Evolutionary conservation across 2,888 invertebrate genomes (phyloP).

Genomic region (Lingula anatina): DNA sequence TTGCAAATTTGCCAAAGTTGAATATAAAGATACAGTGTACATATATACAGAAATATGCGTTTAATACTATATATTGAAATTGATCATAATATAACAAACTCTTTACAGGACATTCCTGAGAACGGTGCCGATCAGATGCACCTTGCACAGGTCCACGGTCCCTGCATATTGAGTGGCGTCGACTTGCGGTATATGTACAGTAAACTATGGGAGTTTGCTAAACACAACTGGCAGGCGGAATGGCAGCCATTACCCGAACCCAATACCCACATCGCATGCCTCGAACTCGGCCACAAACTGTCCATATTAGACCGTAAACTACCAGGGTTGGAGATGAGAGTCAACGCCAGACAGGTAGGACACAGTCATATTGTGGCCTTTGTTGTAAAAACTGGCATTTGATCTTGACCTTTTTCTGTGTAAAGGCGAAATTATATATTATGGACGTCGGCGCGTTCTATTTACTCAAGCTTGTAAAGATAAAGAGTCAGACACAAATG

Average conservation of each 20-base stretch:
- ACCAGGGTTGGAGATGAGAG: conserved; percentile 59
- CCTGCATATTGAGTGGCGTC: conserved; percentile 58
- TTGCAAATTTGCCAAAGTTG: too few relatives aligned
- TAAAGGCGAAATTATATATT: background rate
- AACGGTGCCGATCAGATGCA: conserved; percentile 85
- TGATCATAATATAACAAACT: too few relatives aligned
- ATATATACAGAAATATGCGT: too few relatives aligned
- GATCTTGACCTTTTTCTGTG: background rate
- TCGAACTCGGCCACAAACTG: conserved; percentile 64
- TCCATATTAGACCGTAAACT: conserved; percentile 59
- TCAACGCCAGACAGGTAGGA: conserved; percentile 64
- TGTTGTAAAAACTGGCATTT: background rate
- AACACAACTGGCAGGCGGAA: conserved; percentile 62
- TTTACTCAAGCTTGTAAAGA: too few relatives aligned
- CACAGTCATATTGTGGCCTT: background rate
- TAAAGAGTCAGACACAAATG: too few relatives aligned
- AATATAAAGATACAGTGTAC: too few relatives aligned
- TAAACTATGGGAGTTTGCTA: conserved; percentile 53
- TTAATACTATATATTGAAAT: too few relatives aligned
- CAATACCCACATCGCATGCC: conserved; percentile 61
- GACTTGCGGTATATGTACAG: conserved; percentile 42
- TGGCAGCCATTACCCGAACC: conserved; percentile 58
- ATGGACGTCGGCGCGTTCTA: too few relatives aligned
- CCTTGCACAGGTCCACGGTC: conserved; percentile 69
- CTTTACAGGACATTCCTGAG: conserved; percentile 79